These are phyloP conservation scores for Dendrocincla fuliginosa DNA, from an alignment of 2,797 vertebrate species.

Conservation along the genomic window DNA sequence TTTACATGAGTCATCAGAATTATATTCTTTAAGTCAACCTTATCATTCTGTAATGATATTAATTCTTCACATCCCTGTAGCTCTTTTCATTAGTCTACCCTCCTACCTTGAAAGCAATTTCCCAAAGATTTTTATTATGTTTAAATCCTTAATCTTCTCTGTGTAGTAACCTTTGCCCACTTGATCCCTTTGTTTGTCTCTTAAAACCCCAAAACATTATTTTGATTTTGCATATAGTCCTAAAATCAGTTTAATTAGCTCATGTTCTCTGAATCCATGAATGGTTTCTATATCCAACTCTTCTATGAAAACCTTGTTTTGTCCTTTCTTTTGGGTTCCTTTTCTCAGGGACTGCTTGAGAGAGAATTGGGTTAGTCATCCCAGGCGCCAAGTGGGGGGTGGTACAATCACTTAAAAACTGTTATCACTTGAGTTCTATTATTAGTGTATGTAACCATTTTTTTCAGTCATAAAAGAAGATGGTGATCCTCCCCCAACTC, in stretches of 20 bases:
- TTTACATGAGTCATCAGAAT: neutral
- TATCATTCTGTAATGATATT: neutral
- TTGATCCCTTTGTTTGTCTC: neutral
- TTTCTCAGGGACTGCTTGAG: neutral
- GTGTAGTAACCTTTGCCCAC: neutral
- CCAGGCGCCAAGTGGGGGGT: neutral
- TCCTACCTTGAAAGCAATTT: neutral
- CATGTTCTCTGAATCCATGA: accelerated
- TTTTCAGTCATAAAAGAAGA: neutral
- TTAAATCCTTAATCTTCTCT: neutral
- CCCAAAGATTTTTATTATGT: neutral
- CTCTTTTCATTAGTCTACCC: neutral
- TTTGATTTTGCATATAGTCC: neutral
- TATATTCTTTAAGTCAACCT: neutral
- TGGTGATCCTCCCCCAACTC: accelerated
- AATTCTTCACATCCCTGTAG: neutral
- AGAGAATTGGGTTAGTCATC: neutral
- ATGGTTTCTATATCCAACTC: neutral
- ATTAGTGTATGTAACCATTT: accelerated
- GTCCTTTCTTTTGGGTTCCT: neutral
- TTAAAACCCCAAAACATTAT: neutral
- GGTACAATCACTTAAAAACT: neutral
- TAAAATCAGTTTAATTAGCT: neutral
- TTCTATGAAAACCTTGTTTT: neutral
- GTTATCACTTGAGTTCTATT: neutral